Conservation (phyloP, 2,888 invertebrate genomes). For the Glaucopsyche alexis region DNA sequence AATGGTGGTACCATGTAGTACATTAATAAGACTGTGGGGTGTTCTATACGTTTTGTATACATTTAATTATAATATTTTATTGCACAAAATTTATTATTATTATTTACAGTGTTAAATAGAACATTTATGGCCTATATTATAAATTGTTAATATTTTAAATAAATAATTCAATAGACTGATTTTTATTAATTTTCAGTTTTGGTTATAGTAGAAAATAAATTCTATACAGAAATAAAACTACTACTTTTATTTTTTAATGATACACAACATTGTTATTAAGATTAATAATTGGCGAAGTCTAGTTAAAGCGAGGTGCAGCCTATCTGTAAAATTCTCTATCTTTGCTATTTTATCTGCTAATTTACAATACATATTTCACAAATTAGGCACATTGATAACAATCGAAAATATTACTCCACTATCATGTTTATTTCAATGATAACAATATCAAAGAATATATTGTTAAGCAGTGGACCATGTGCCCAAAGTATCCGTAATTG, state of each 20-base stretch:
- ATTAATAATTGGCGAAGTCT: no score
- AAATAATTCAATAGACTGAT: not conserved
- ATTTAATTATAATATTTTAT: not conserved
- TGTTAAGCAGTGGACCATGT: no score
- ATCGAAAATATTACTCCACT: not conserved
- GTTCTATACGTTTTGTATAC: slow-evolving; percentile 1
- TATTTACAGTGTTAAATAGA: slow-evolving; percentile 5
- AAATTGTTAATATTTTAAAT: slow-evolving; percentile 2
- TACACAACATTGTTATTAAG: no score
- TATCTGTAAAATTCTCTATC: not conserved
- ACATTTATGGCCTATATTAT: not conserved
- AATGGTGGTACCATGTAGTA: not conserved
- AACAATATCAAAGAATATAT: no score
- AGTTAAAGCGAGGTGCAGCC: no score
- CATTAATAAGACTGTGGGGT: slow-evolving; percentile 19
- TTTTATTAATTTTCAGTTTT: not conserved
- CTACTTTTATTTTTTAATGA: no score
- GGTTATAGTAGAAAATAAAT: no score
- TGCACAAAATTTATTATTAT: slow-evolving; percentile 4
- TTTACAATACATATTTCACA: not conserved
- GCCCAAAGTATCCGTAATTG: no score
- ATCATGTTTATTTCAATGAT: not conserved
- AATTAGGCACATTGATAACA: not conserved
- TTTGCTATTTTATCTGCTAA: not conserved
- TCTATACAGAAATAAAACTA: no score